Base-by-base conservation (phyloP, 1,140 invertebrate genomes). In the Cydia strobilella region DNA sequence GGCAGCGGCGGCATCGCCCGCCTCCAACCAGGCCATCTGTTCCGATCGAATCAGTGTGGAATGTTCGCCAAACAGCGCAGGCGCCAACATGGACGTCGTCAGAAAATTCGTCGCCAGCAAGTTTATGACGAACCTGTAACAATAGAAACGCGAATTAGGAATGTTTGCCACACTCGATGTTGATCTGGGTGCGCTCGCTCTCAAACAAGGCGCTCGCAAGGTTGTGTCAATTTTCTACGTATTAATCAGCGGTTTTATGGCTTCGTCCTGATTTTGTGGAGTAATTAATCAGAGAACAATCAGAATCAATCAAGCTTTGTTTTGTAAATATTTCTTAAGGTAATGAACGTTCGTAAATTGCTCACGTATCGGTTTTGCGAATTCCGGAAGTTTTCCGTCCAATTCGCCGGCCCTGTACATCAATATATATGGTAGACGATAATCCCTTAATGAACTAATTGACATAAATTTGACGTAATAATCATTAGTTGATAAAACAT, bases 41-140 rank as follows among this genome's bases (percentile, higher is more conserved):
- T 77, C 77, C 20, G 20, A 59, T 59, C n/a, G 23, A 20, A 59
- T 23, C 79, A 82, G 82, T 73, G 85, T 83, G 18, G 89, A 77
- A 80, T 90, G 86, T 85, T 93, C 90, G 76, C 89, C 89, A 48
- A 92, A 89, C 77, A 93, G 80, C 72, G 92, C 90, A 79, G 90
- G 89, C 79, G 92, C 93, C 48, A 93, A 87, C 76, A 91, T 83
- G 66, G 87, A 86, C 75, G 92, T 92, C 74, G 92, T 93, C 84
- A 92, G 79, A 78, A 93, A 82, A 87, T 93, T 93, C 77, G 90
- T 90, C 80, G 87, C 91, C 82, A 93, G 82, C 63, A 93, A 83
- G 80, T 93, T 93, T 79, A 93, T 93, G 80, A 93, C 93, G 83
- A 93, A 93, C 84, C 93, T 93, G 88, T 35, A 92, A 93, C 88